Evolutionary conservation across 2,888 invertebrate genomes (phyloP), one percentile per base, ranked within the genome.

Genomic region (Lobophora halterata): DNA sequence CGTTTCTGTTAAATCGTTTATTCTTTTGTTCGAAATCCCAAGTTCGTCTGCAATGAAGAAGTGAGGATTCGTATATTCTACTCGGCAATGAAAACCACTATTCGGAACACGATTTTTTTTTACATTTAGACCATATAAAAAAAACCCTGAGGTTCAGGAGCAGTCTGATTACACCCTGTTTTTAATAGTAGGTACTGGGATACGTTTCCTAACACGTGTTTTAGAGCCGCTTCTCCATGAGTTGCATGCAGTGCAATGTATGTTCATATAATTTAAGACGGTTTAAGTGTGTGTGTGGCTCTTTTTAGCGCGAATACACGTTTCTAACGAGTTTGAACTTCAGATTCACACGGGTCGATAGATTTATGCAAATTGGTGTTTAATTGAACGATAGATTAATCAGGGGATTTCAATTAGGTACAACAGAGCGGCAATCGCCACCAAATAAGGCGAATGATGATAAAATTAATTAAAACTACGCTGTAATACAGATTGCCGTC

Each of bases 401-500:
- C 41, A 46, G 43, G 37, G 39, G 31, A 42, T 49, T 44, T 41
- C 41, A 49, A 51, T 49, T 52, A 43, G 32, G 23, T 26, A 24
- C 19, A 43, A 30, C 18, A 27, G 34, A 45, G 34, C 35, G 35
- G 21, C 46, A 30, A 29, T 24, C 32, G 30, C 39, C 42, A 45
- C 53, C 46, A 47, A 61, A 65, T 63, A 61, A 64, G 65, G 52
- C 47, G 54, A 55, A 43, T 57, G 49, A 49, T 53, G 52, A 53
- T 53, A 35, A 51, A 61, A 63, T 65, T 68, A 71, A 71, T 60
- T 61, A 57, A 63, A 65, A 61, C 42, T 58, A 55, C 52, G 35
- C 23, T 46, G 51, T 59, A 64, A 62, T 63, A 61, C 57, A 49
- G 46, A 55, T 28, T 25, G 29, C 3, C 46, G 50, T 37, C 54